Conservation (phyloP, 2,888 invertebrate species). For the Busseola fusca region DNA sequence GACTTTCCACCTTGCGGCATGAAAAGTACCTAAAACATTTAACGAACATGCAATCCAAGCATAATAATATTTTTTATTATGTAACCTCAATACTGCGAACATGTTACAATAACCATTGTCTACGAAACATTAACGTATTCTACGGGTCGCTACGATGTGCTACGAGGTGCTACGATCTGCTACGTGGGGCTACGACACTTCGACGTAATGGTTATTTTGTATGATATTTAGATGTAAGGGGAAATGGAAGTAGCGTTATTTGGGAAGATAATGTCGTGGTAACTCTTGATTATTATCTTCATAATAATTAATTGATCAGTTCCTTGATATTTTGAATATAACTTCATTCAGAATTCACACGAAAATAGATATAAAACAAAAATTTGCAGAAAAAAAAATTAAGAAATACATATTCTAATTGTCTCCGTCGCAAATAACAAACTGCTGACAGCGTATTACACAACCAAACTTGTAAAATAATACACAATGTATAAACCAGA, state of each 20-base stretch:
- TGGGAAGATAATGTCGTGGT: slow-evolving; percentile 12
- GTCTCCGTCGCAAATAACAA: not conserved
- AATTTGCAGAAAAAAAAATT: too few relatives aligned
- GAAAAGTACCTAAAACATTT: slow-evolving; percentile 5
- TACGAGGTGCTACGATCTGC: slow-evolving; percentile 54
- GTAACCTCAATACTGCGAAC: slow-evolving; percentile 40
- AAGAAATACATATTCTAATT: not conserved
- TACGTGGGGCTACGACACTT: slow-evolving; percentile 58
- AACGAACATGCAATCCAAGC: not conserved
- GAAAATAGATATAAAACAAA: not conserved
- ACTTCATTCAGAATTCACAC: not conserved
- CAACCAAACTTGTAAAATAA: not conserved
- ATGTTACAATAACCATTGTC: slow-evolving; percentile 54
- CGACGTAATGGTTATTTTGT: slow-evolving; percentile 52
- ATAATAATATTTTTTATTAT: slow-evolving; percentile 32
- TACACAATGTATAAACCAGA: not conserved
- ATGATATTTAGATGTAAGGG: slow-evolving; percentile 39
- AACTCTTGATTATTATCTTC: not conserved
- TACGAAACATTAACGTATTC: slow-evolving; percentile 52
- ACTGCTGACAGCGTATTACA: not conserved
- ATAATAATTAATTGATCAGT: not conserved
- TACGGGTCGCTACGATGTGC: slow-evolving; percentile 47
- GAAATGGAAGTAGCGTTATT: slow-evolving; percentile 28
- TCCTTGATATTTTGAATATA: not conserved
- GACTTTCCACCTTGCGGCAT: not conserved